Conservation (phyloP, 2,113 vertebrate genomes). For the Ophthalmolycus amberensis region DNA sequence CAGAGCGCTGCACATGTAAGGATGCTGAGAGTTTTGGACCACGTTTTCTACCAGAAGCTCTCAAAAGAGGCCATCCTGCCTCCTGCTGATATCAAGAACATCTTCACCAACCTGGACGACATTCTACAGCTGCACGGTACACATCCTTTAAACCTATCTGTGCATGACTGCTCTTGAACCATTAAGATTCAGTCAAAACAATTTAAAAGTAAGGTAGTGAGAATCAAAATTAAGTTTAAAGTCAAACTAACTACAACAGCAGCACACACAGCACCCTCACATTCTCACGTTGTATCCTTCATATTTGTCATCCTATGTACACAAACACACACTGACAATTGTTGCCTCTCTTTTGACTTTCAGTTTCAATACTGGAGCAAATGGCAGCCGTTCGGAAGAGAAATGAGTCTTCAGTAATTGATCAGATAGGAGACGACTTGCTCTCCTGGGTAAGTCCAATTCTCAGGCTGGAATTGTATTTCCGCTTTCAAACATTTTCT, state of each 20-base stretch:
- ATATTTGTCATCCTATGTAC: slow-evolving; percentile 9
- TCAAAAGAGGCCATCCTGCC: slow-evolving; percentile 90
- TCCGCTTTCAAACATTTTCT: slow-evolving; percentile 53
- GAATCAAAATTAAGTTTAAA: neutral
- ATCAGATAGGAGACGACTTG: slow-evolving; percentile 95
- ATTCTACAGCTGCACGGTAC: slow-evolving; percentile 94
- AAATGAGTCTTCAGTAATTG: slow-evolving; percentile 94
- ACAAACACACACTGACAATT: neutral
- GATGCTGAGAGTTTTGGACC: slow-evolving; percentile 93
- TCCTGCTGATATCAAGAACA: slow-evolving; percentile 90
- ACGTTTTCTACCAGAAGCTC: slow-evolving; percentile 94
- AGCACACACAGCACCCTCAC: neutral
- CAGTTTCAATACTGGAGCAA: slow-evolving; percentile 93
- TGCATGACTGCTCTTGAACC: neutral
- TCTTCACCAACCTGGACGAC: slow-evolving; percentile 96
- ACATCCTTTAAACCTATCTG: neutral
- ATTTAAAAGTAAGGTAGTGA: neutral
- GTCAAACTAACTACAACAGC: neutral
- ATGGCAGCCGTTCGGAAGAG: slow-evolving; percentile 93
- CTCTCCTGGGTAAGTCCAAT: slow-evolving; percentile 92
- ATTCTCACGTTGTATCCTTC: neutral
- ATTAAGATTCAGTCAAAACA: neutral
- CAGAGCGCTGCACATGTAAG: slow-evolving; percentile 94
- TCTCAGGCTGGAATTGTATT: slow-evolving; percentile 61
- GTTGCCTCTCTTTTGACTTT: slow-evolving; percentile 48